phyloP scores from a whole-genome alignment of 2,113 vertebrate species.

The Anthoscopus minutus region DNA sequence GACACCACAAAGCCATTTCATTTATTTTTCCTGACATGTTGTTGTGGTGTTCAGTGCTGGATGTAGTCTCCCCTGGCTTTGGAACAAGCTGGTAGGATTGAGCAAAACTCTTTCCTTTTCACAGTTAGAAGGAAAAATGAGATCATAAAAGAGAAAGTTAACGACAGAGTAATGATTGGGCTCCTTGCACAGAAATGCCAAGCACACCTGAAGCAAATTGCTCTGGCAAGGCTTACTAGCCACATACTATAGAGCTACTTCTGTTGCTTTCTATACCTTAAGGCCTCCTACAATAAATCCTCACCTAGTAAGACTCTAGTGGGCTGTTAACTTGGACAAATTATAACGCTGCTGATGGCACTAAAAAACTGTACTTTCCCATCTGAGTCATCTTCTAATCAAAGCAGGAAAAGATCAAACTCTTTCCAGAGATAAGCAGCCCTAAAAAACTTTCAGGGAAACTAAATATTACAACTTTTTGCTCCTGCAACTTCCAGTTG shows the following conservation, averaged over 20 bases:
- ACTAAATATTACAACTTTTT: background rate
- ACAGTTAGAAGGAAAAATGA: background rate
- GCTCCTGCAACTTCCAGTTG: background rate
- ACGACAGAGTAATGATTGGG: background rate
- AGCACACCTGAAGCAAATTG: background rate
- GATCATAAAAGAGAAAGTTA: background rate
- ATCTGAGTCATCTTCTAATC: background rate
- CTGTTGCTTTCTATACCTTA: background rate
- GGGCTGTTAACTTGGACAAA: background rate
- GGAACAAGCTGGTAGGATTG: background rate
- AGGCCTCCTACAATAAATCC: background rate
- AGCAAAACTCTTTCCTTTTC: background rate
- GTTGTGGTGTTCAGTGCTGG: background rate
- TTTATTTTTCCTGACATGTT: slow-evolving; percentile 17
- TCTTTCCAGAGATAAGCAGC: background rate
- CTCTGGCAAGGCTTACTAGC: background rate
- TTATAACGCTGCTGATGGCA: background rate
- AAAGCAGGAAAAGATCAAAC: background rate
- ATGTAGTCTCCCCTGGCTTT: background rate
- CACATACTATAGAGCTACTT: background rate
- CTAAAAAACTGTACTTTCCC: background rate
- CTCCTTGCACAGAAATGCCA: background rate
- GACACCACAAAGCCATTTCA: background rate
- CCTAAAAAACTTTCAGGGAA: background rate
- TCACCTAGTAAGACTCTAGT: background rate